A percentile compares a stretch with the other conserved stretches of the same genome.
phyloP scores from a whole-genome alignment of 2,888 invertebrate genomes.

The Rhagium mordax region DNA sequence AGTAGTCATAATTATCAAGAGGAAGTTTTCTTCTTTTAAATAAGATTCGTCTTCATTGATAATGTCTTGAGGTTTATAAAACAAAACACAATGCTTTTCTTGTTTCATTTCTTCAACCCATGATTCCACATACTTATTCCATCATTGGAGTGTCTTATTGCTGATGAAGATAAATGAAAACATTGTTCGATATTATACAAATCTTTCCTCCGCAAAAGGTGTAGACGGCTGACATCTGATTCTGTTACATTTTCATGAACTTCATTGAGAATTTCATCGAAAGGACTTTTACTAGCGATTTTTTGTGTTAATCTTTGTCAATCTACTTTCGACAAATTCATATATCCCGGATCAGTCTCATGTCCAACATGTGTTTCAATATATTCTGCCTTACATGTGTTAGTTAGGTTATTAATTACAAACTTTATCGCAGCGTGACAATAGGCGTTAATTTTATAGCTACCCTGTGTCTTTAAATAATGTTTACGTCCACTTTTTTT shows the following conservation, averaged over 20 bases:
- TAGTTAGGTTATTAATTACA: too few relatives aligned
- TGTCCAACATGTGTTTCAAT: too few relatives aligned
- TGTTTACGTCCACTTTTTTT: too few relatives aligned
- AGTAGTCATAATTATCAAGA: constrained; percentile 50
- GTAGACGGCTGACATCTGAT: constrained; percentile 28
- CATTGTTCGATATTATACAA: constrained; percentile 34
- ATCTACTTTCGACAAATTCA: too few relatives aligned
- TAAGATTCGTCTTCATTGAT: constrained; percentile 15
- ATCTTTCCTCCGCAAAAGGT: constrained; percentile 30
- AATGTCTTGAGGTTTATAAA: constrained; percentile 23
- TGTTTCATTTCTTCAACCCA: constrained; percentile 33
- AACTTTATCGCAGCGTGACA: too few relatives aligned
- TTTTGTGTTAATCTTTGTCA: too few relatives aligned
- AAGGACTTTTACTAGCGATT: constrained; percentile 23
- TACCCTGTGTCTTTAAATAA: too few relatives aligned
- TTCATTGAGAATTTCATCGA: constrained; percentile 33
- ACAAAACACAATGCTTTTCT: constrained; percentile 6
- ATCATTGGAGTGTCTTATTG: constrained; percentile 34
- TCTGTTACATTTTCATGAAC: constrained; percentile 17
- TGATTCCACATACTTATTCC: constrained; percentile 35
- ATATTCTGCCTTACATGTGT: too few relatives aligned
- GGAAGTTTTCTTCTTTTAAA: constrained; percentile 49
- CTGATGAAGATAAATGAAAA: background rate
- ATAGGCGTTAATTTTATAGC: too few relatives aligned
- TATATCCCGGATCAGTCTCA: too few relatives aligned